Conservation (phyloP, 2,888 invertebrate species). For the Chloroclysta siterata region DNA sequence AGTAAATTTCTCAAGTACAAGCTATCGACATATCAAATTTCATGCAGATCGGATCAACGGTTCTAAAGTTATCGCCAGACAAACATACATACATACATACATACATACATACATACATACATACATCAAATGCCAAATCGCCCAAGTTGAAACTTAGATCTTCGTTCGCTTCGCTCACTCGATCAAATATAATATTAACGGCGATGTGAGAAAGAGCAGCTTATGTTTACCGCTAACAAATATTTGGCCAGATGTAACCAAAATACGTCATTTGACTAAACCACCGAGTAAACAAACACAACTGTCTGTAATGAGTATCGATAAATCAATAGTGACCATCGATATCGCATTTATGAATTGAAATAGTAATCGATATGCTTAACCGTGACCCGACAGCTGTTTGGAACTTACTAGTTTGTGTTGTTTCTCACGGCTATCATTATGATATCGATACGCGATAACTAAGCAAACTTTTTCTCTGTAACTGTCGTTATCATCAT, state of each 20-base stretch:
- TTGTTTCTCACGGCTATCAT: neutral
- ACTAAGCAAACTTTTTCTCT: neutral
- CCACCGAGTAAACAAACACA: neutral
- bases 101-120: too few relatives aligned
- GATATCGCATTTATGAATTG: slow-evolving; percentile 45
- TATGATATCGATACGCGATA: neutral
- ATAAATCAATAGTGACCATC: slow-evolving; percentile 38
- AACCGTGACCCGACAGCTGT: slow-evolving; percentile 24
- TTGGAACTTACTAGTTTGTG: neutral
- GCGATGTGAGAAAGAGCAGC: neutral
- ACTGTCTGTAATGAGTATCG: slow-evolving; percentile 17
- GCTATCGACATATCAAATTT: too few relatives aligned
- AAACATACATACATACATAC: too few relatives aligned
- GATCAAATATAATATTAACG: too few relatives aligned
- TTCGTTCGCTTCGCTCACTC: too few relatives aligned
- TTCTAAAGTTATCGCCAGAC: too few relatives aligned
- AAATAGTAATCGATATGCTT: slow-evolving; percentile 33
- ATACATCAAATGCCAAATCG: too few relatives aligned
- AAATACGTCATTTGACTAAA: neutral
- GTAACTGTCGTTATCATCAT: neutral
- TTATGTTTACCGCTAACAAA: neutral
- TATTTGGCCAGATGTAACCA: slow-evolving; percentile 19
- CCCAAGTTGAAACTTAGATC: too few relatives aligned
- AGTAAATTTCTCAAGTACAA: too few relatives aligned
- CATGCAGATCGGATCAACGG: too few relatives aligned